Evolutionary conservation across 2,797 vertebrate genomes (phyloP).

Genomic region (Microtus agrestis): DNA sequence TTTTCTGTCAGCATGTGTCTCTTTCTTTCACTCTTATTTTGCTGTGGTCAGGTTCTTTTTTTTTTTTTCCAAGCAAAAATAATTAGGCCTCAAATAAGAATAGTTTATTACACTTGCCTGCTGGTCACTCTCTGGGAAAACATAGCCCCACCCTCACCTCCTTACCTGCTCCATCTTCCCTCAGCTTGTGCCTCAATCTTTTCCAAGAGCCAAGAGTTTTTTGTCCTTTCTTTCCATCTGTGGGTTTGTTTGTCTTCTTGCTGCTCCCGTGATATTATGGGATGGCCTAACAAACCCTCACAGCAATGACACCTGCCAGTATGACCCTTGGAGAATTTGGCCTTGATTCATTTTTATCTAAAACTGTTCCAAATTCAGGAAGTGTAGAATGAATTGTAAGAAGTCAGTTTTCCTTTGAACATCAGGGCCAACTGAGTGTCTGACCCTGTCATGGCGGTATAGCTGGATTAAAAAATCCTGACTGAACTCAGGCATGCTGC

Average conservation of each 20-base stretch:
- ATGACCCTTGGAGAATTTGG: not conserved
- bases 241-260: not conserved
- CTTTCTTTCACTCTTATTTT: not conserved
- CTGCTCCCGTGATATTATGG: not conserved
- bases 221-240: not conserved
- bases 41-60: constrained; percentile 5
- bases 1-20: not conserved
- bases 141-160: not conserved
- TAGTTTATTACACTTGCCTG: not conserved
- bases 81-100: not conserved
- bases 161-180: not conserved
- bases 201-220: not conserved
- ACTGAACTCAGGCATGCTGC: not conserved
- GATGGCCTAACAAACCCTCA: not conserved
- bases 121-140: not conserved
- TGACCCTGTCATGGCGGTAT: not conserved
- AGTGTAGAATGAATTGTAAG: constrained; percentile 2
- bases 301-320: not conserved
- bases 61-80: constrained; percentile 6
- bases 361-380: not conserved
- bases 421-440: not conserved
- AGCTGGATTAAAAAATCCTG: not conserved
- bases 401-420: not conserved
- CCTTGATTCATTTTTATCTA: not conserved
- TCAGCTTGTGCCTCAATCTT: not conserved